Conservation (phyloP, 2,113 vertebrate genomes). For the Saccopteryx leptura region DNA sequence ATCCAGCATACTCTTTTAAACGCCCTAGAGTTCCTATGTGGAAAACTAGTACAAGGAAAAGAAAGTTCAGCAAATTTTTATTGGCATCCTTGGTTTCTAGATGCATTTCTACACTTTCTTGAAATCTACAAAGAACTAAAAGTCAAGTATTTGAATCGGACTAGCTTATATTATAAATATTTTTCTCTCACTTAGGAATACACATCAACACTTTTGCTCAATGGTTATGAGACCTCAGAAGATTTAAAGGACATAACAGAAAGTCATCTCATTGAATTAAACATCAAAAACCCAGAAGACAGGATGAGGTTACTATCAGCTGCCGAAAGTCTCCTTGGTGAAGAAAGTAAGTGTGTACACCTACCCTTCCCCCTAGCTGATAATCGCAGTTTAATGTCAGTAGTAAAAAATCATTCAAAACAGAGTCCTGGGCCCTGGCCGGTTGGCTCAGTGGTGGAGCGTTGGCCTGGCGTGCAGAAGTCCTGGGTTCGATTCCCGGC, state of each 20-base stretch:
- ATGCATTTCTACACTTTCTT: slow-evolving; percentile 21
- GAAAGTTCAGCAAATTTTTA: background rate
- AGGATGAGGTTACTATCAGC: slow-evolving; percentile 92
- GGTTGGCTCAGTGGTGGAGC: no score
- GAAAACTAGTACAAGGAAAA: slow-evolving; percentile 32
- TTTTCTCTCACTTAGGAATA: slow-evolving; percentile 91
- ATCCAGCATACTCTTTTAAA: background rate
- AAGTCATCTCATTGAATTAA: slow-evolving; percentile 96
- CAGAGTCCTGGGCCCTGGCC: no score
- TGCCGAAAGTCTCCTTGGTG: slow-evolving; percentile 91
- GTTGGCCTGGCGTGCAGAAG: no score
- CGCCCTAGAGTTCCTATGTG: background rate
- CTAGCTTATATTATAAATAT: background rate
- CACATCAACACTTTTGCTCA: slow-evolving; percentile 94
- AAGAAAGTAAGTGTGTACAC: slow-evolving; percentile 91
- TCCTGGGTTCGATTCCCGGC: no score
- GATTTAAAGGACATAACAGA: slow-evolving; percentile 96
- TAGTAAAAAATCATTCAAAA: background rate
- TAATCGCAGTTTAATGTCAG: slow-evolving; percentile 37
- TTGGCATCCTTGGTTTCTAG: background rate
- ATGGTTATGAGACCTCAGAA: slow-evolving; percentile 97
- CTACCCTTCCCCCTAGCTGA: background rate
- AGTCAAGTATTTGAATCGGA: slow-evolving; percentile 27
- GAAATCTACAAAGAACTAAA: slow-evolving; percentile 59
- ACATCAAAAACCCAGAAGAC: slow-evolving; percentile 94